phyloP scores from a whole-genome alignment of 1,140 invertebrate species.

The Drosophila elegans region DNA sequence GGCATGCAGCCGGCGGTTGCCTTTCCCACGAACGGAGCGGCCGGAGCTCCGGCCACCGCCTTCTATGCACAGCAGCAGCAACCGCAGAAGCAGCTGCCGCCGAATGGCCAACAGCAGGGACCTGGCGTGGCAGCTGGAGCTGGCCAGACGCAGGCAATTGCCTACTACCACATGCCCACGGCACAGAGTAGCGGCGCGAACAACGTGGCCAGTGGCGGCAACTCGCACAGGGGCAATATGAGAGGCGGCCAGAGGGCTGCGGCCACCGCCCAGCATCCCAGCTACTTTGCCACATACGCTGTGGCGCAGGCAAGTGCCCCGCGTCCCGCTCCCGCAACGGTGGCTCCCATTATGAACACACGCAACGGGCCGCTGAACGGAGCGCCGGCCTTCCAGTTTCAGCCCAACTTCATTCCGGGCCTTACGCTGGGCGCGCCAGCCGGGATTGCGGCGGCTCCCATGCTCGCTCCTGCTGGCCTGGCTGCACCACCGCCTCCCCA shows the following conservation, averaged over 20 bases:
- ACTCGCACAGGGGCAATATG: conserved; percentile 44
- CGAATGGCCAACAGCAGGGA: conserved; percentile 39
- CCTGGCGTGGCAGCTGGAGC: conserved; percentile 15
- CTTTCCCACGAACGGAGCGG: conserved; percentile 46
- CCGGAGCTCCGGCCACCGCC: conserved; percentile 15
- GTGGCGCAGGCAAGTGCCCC: conserved; percentile 33
- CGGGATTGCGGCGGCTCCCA: conserved; percentile 25
- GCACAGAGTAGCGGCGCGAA: conserved; percentile 29
- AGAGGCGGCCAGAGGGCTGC: conserved; percentile 42
- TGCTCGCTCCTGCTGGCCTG: conserved; percentile 39
- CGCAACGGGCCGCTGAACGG: conserved; percentile 53
- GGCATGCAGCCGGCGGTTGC: conserved; percentile 52
- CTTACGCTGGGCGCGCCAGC: conserved; percentile 37
- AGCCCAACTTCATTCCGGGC: conserved; percentile 26
- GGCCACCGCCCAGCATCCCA: conserved; percentile 47
- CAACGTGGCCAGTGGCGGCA: conserved; percentile 7
- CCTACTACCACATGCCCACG: conserved; percentile 36
- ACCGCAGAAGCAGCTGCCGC: conserved; percentile 47
- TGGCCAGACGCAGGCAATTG: conserved; percentile 24
- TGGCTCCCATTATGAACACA: conserved; percentile 52
- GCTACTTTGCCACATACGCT: conserved; percentile 43
- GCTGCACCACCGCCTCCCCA: conserved; percentile 12
- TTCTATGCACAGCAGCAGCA: conserved; percentile 41
- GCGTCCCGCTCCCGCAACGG: conserved; percentile 38
- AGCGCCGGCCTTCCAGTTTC: conserved; percentile 40